Conservation (phyloP, 92 coral and sea anemone genomes). For the Paragorgia papillata region DNA sequence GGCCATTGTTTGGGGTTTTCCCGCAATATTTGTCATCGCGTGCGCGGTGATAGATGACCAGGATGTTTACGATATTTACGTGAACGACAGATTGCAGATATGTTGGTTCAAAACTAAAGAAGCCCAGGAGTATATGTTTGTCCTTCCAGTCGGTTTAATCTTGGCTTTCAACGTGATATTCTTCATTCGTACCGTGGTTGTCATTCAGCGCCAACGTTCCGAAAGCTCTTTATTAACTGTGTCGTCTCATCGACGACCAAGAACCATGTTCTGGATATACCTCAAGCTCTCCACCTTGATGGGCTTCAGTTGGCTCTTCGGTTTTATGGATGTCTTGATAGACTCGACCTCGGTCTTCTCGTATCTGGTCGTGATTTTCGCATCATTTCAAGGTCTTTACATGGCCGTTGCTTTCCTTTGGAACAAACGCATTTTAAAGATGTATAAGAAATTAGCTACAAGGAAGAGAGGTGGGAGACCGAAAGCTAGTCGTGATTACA, state of each 20-base stretch:
- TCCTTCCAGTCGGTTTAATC: conserved; percentile 13
- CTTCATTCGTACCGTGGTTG: neutral
- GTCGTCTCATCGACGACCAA: neutral
- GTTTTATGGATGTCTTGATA: neutral
- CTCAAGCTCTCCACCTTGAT: conserved; percentile 20
- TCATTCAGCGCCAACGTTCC: neutral
- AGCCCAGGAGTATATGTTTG: conserved; percentile 4
- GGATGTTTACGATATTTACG: neutral
- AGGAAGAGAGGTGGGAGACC: too few species aligned
- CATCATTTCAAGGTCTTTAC: conserved; percentile 14
- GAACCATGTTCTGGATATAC: neutral
- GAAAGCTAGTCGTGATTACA: too few species aligned
- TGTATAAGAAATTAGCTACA: conserved; percentile 17
- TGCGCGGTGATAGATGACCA: conserved; percentile 6
- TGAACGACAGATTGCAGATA: neutral
- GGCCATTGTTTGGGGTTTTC: conserved; percentile 3
- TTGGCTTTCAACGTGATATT: conserved; percentile 11
- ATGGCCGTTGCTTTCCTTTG: conserved; percentile 15
- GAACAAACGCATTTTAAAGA: neutral
- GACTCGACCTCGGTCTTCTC: neutral
- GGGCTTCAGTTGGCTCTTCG: conserved; percentile 30
- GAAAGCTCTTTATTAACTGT: neutral
- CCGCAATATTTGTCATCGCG: neutral
- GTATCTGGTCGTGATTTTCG: conserved; percentile 19
- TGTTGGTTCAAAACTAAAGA: conserved; percentile 12